Base-by-base conservation (phyloP, 2,888 invertebrate genomes). In the Acanthosepion esculentum region DNA sequence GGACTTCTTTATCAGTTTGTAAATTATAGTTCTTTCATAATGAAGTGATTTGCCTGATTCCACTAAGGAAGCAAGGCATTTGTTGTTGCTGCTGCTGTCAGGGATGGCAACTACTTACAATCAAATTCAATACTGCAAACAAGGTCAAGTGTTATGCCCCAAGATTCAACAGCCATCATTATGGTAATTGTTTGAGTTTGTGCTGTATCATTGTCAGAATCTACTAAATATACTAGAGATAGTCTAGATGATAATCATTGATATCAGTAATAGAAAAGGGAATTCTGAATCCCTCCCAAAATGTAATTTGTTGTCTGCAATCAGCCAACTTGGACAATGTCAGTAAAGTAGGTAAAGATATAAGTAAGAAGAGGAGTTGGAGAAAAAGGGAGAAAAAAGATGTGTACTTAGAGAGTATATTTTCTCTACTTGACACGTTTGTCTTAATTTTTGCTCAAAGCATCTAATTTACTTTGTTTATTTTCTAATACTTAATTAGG, bases 21-120 rank as follows among this genome's bases (percentile, higher is more conserved):
- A 78, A 78, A n/a, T 78, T 78, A 78, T 78, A 78, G 78, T 78
- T 78, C 78, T n/a, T 33, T n/a, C 78, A 78, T 78, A 78, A 78
- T 78, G 78, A 78, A 78, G 78, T 78, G 78, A 78, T 78, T 78
- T 78, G 15, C 78, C 78, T 78, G n/a, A 78, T 78, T 78, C 78
- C 12, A n/a, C 78, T n/a, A 78, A 78, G n/a, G 78, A 78, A 78
- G 78, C n/a, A n/a, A 78, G n/a, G 78, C 78, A 78, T 78, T n/a
- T 78, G 78, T 78, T 78, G n/a, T 33, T 78, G n/a, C 78, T 78
- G 18, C 78, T 78, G 78, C 78, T 78, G 78, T 78, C 78, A 78
- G 78, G 78, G n/a, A 78, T 78, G 78, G 78, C n/a, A 78, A 78
- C 78, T 78, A 78, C 78, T 78, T 78, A 78, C 78, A 78, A 78